Evolutionary conservation across 2,888 invertebrate genomes (phyloP).

Genomic region (Drosophila longiperda): DNA sequence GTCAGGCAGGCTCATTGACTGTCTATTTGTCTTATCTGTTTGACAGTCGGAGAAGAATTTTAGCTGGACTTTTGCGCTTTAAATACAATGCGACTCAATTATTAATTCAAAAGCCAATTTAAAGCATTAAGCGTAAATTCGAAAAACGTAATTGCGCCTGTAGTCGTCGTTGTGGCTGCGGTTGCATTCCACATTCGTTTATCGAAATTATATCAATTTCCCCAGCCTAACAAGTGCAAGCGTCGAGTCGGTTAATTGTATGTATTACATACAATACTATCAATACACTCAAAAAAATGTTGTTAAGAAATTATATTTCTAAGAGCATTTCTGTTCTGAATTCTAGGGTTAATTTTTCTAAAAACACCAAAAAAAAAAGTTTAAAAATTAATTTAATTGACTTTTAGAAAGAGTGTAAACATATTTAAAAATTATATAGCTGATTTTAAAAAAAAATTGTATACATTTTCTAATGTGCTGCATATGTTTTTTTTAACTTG

Average conservation of each 20-base stretch:
- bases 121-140: constrained; percentile 78
- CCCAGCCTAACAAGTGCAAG: constrained; percentile 15
- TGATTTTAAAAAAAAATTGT: too few species aligned
- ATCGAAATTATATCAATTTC: constrained; percentile 78
- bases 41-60: not conserved
- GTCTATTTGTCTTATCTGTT: constrained; percentile 21
- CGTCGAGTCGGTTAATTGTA: constrained; percentile 21
- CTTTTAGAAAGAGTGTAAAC: not conserved
- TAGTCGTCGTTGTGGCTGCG: constrained; percentile 18
- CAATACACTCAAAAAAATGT: not conserved
- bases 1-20: not conserved
- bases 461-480: not conserved
- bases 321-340: not conserved
- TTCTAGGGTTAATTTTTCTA: rapidly evolving
- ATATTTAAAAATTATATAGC: too few species aligned
- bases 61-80: not conserved
- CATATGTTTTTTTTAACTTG: not conserved
- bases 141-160: constrained; percentile 67
- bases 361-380: not conserved
- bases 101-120: constrained; percentile 80
- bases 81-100: constrained; percentile 70
- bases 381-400: rapidly evolving
- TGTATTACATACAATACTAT: constrained; percentile 10
- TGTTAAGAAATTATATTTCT: not conserved
- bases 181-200: constrained; percentile 70